Evolutionary conservation across 2,888 invertebrate genomes (phyloP), one percentile per base, ranked within the genome.

Genomic region (Conomelus anceps): DNA sequence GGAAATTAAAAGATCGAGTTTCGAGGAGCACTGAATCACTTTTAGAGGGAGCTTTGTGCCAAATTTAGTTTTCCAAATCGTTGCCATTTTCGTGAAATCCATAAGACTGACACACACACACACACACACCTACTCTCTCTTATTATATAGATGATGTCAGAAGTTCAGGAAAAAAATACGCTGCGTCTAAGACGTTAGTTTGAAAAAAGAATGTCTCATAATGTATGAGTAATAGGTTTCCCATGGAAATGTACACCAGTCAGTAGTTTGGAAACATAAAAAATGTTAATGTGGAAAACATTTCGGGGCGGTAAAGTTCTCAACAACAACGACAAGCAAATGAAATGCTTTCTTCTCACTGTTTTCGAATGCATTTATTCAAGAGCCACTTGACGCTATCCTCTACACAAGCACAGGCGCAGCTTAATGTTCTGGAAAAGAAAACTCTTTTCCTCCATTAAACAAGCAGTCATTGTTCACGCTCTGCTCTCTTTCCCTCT

Each of bases 391-490:
- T 41, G 13, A 41, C 11, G 6, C n/a, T 22, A n/a, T 22, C 7
- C 4, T n/a, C 84, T 22, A 84, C 7, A 84, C 84, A 84, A 22
- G 20, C 20, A 11, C 20, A 34, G 34, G 17, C 34, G 17, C 24
- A 23, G 86, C 22, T 86, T 86, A 86, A 86, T 86, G 86, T 86
- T 23, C 86, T 86, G 86, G 86, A 86, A 85, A 86, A 23, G 86
- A 23, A 86, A 85, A 24, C 22, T 86, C 86, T 86, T 86, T 86
- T 86, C 86, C 86, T 86, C 86, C 86, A 86, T 86, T 86, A 23
- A 86, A 22, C 86, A 1, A 20, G 23, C 17, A 23, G 85, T 86
- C 34, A 34, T 34, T 34, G 3, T 34, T 34, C 34, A 34, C 34
- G 34, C 34, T 34, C 17, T 34, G 34, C 34, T 34, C 13, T 34